These are phyloP conservation scores for Engraulis encrasicolus DNA, from an alignment of 2,113 vertebrate genomes.

Conservation along the genomic window DNA sequence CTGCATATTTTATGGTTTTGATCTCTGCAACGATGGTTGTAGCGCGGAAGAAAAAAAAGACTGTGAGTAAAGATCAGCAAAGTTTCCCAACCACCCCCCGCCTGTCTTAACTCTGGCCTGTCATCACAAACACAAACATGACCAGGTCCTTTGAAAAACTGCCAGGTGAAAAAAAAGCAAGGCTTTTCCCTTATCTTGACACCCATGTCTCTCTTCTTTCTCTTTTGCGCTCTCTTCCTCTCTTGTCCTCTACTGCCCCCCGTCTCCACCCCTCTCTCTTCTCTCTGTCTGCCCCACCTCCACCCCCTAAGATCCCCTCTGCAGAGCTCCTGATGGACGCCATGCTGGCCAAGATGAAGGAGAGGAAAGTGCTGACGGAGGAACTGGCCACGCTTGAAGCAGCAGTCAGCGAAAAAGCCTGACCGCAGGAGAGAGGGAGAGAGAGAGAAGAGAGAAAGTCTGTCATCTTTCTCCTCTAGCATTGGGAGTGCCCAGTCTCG, in stretches of 20 bases:
- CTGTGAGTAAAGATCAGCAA: constrained; percentile 1
- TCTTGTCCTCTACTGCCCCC: not conserved
- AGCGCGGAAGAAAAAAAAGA: not conserved
- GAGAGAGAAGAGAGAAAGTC: constrained; percentile 66
- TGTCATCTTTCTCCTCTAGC: constrained; percentile 64
- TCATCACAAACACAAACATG: constrained; percentile 36
- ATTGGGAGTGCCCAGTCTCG: constrained; percentile 28
- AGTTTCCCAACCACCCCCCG: constrained; percentile 33
- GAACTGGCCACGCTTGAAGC: constrained; percentile 81
- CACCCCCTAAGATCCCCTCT: constrained; percentile 87
- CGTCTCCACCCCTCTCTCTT: constrained; percentile 30
- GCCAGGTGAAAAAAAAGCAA: constrained; percentile 47
- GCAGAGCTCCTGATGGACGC: constrained; percentile 85
- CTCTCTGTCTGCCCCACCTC: constrained; percentile 59
- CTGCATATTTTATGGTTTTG: constrained; percentile 6
- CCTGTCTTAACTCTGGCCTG: constrained; percentile 51
- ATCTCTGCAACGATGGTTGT: constrained; percentile 3
- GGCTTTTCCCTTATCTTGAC: constrained; percentile 41
- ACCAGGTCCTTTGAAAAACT: constrained; percentile 29
- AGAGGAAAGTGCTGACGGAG: constrained; percentile 88
- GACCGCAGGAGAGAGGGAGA: constrained; percentile 64
- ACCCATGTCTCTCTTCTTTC: constrained; percentile 65
- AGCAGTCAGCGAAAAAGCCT: constrained; percentile 74
- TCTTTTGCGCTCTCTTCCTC: constrained; percentile 27
- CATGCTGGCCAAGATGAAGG: constrained; percentile 88